Evolutionary conservation across 2,113 vertebrate species (phyloP).

Genomic region (Ramphastos sulfuratus): DNA sequence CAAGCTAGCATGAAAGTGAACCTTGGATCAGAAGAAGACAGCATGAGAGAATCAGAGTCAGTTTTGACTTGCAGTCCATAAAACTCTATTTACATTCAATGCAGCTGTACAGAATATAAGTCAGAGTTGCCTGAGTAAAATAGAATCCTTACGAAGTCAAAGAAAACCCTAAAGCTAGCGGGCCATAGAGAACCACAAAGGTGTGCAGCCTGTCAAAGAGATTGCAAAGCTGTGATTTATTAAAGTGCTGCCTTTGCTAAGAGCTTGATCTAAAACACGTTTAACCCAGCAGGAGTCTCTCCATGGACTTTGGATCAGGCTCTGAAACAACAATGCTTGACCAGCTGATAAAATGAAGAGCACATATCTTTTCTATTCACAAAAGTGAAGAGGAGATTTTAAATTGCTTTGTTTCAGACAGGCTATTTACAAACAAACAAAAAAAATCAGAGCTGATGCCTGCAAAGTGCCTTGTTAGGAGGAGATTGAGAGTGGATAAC

Average conservation of each 20-base stretch:
- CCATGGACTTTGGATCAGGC: neutral
- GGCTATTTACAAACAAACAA: neutral
- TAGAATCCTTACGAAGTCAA: constrained; percentile 23
- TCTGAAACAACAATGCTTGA: neutral
- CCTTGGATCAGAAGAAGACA: constrained; percentile 8
- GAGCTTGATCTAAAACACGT: neutral
- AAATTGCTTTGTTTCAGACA: neutral
- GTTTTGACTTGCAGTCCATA: constrained; percentile 1
- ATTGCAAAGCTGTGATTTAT: neutral
- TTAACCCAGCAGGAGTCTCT: neutral
- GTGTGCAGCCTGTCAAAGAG: neutral
- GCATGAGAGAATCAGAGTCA: neutral
- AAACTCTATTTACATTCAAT: constrained; percentile 1
- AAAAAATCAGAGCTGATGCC: neutral
- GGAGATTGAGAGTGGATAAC: neutral
- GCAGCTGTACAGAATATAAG: neutral
- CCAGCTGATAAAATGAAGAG: neutral
- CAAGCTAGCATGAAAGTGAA: constrained; percentile 10
- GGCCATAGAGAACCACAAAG: neutral
- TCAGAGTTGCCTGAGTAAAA: neutral
- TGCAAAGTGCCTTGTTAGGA: neutral
- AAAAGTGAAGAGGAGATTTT: neutral
- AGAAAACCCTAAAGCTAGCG: neutral
- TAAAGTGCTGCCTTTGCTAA: constrained; percentile 13
- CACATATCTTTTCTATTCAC: neutral